Evolutionary conservation across 2,113 vertebrate genomes (phyloP).

Genomic region (Bothrops jararaca): DNA sequence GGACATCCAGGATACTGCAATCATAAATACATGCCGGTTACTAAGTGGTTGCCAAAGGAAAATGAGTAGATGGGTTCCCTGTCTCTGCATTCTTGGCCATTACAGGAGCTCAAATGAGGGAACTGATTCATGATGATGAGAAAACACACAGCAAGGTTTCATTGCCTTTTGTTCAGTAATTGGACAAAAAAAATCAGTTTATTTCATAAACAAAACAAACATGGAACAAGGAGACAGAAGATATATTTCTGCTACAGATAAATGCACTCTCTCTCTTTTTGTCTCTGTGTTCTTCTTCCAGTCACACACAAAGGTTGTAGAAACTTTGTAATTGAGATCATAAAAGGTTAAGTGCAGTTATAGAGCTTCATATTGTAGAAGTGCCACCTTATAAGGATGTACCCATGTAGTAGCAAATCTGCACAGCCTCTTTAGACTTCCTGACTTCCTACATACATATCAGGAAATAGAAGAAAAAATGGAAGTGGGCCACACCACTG

Average conservation of each 20-base stretch:
- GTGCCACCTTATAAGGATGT: neutral
- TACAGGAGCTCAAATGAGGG: neutral
- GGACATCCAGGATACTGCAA: neutral
- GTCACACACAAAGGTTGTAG: neutral
- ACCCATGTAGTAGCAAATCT: neutral
- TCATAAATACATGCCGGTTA: neutral
- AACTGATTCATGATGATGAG: neutral
- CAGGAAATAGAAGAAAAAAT: neutral
- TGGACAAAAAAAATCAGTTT: neutral
- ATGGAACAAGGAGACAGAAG: neutral
- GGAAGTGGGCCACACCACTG: neutral
- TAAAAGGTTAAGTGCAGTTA: neutral
- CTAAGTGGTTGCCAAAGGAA: neutral
- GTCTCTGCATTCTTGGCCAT: neutral
- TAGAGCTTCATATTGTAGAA: neutral
- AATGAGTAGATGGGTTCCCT: neutral
- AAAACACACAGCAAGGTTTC: neutral
- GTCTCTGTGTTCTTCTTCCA: neutral
- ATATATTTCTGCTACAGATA: neutral
- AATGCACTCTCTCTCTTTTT: neutral
- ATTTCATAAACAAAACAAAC: neutral
- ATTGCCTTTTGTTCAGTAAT: neutral
- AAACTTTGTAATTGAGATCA: neutral
- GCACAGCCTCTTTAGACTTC: neutral
- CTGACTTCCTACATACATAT: neutral